Conservation (phyloP, 2,113 vertebrate species). For the Heptranchias perlo region DNA sequence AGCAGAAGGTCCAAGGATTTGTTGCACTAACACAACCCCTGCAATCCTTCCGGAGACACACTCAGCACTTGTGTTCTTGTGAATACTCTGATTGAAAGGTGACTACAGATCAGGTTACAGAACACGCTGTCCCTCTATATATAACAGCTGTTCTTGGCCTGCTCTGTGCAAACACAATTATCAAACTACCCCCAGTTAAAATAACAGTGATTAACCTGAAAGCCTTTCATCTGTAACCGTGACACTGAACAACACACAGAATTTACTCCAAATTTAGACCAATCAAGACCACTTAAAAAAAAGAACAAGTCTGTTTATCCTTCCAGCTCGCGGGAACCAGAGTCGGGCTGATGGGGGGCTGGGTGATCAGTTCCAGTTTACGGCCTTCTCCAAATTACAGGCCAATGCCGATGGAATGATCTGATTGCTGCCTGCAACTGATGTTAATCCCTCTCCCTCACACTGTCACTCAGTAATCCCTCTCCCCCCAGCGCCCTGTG, state of each 20-base stretch:
- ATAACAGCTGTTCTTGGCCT: not conserved
- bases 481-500: too few relatives aligned
- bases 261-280: not conserved
- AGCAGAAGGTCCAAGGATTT: not conserved
- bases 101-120: not conserved
- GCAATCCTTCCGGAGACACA: not conserved
- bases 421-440: not conserved
- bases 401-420: not conserved
- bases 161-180: not conserved
- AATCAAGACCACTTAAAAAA: not conserved
- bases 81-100: not conserved
- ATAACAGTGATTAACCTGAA: slow-evolving; percentile 20
- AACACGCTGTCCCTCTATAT: not conserved
- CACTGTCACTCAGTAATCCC: too few relatives aligned
- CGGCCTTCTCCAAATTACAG: not conserved
- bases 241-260: not conserved
- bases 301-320: not conserved
- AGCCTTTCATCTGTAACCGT: not conserved
- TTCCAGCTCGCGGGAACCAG: not conserved
- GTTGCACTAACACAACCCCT: not conserved
- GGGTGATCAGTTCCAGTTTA: not conserved
- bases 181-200: not conserved
- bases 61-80: not conserved
- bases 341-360: not conserved
- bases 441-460: not conserved